Evolutionary conservation across 2,888 invertebrate species (phyloP).

Genomic region (Hyposoter didymator): DNA sequence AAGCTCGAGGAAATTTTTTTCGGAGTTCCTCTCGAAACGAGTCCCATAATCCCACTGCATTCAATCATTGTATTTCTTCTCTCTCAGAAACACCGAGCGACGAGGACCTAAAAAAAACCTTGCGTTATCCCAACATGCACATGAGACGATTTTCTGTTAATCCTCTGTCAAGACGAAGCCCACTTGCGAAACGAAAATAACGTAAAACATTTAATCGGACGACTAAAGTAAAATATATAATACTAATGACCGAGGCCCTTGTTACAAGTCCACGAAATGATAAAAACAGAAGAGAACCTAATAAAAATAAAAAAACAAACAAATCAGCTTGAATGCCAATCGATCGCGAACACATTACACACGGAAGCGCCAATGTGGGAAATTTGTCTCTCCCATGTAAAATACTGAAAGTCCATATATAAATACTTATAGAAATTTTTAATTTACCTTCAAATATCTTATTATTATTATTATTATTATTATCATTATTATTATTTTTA

Average conservation of each 20-base stretch:
- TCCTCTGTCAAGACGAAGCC: conserved; percentile 12
- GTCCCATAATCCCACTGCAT: not conserved
- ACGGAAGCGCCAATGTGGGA: conserved; percentile 66
- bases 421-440: conserved; percentile 75
- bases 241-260: conserved; percentile 37
- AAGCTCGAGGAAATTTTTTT: not conserved
- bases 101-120: not conserved
- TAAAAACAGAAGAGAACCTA: conserved; percentile 20
- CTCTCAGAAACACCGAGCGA: not conserved
- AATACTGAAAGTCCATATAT: conserved; percentile 81
- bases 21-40: not conserved
- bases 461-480: conserved; percentile 19
- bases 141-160: conserved; percentile 22
- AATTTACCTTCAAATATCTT: conserved; percentile 65
- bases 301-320: conserved; percentile 24
- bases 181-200: conserved; percentile 19
- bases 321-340: conserved; percentile 60
- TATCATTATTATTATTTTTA: not conserved
- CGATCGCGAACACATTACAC: conserved; percentile 64
- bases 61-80: not conserved
- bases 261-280: conserved; percentile 40
- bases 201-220: conserved; percentile 8
- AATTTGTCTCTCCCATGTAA: conserved; percentile 75
- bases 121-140: not conserved
- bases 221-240: conserved; percentile 35